A percentile compares a stretch with the other conserved stretches of the same genome.
Evolutionary conservation across 2,888 invertebrate species (phyloP).

Genomic region (Agonopterix heracliana): DNA sequence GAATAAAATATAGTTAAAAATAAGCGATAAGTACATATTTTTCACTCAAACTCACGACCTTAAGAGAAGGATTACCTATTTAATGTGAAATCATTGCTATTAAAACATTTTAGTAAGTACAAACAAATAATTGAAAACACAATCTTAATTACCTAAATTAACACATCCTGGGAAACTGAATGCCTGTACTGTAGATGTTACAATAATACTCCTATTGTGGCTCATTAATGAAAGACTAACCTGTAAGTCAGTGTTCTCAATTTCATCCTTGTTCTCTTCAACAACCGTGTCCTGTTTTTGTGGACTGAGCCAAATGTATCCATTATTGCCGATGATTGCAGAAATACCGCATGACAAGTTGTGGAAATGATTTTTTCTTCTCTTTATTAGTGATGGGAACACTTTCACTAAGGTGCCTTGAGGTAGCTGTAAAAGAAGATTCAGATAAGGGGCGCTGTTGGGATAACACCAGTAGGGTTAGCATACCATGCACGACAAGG

Average conservation of each 20-base stretch:
- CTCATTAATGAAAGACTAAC: slow-evolving; percentile 21
- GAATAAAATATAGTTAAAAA: too few relatives aligned
- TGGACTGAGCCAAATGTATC: slow-evolving; percentile 95
- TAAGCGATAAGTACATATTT: too few relatives aligned
- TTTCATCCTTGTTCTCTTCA: slow-evolving; percentile 68
- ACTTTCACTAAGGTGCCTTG: slow-evolving; percentile 95
- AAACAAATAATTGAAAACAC: too few relatives aligned
- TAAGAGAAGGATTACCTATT: too few relatives aligned
- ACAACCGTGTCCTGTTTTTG: slow-evolving; percentile 54
- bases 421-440: slow-evolving; percentile 74
- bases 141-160: too few relatives aligned
- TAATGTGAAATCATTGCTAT: too few relatives aligned
- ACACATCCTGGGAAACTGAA: too few relatives aligned
- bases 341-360: slow-evolving; percentile 93
- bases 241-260: slow-evolving; percentile 38
- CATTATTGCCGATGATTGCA: slow-evolving; percentile 96
- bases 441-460: neutral
- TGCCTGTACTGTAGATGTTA: neutral
- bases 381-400: slow-evolving; percentile 91
- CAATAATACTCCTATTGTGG: neutral
- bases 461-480: too few relatives aligned
- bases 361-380: slow-evolving; percentile 97
- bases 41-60: too few relatives aligned
- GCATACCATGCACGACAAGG: too few relatives aligned
- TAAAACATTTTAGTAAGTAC: too few relatives aligned